Conservation (phyloP, 2,113 vertebrate genomes). For the Pelodiscus sinensis region DNA sequence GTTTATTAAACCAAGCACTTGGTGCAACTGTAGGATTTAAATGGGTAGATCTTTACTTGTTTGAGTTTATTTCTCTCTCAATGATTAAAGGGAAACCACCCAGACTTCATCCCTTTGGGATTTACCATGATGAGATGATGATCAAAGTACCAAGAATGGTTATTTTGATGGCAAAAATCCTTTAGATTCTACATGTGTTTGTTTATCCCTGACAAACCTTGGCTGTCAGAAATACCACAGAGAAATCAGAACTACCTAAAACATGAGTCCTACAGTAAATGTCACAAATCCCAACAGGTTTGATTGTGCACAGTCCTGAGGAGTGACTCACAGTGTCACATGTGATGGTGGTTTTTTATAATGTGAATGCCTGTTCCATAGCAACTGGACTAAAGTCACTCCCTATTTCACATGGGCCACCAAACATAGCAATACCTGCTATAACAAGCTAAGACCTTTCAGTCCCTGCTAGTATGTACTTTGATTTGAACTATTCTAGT, state of each 20-base stretch:
- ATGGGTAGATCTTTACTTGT: too few species aligned
- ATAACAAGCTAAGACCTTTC: not conserved
- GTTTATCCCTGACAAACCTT: not conserved
- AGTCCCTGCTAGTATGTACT: fast-evolving
- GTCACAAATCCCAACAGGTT: not conserved
- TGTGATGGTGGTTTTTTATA: not conserved
- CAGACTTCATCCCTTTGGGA: not conserved
- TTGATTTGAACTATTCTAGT: not conserved
- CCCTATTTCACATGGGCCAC: not conserved
- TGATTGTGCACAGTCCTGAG: not conserved
- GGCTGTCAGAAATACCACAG: not conserved
- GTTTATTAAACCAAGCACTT: too few species aligned
- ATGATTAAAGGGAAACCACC: not conserved
- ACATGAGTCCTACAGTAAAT: not conserved
- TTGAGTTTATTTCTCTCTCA: too few species aligned
- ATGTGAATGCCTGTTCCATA: fast-evolving
- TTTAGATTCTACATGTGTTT: not conserved
- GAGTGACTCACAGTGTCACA: not conserved
- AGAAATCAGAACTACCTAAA: not conserved
- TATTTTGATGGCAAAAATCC: not conserved
- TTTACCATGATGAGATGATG: not conserved
- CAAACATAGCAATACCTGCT: not conserved
- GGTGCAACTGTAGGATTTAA: too few species aligned
- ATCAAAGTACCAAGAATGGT: not conserved
- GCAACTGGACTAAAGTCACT: not conserved